These are phyloP conservation scores for Ceramica pisi DNA, from an alignment of 2,888 invertebrate genomes.

Conservation along the genomic window DNA sequence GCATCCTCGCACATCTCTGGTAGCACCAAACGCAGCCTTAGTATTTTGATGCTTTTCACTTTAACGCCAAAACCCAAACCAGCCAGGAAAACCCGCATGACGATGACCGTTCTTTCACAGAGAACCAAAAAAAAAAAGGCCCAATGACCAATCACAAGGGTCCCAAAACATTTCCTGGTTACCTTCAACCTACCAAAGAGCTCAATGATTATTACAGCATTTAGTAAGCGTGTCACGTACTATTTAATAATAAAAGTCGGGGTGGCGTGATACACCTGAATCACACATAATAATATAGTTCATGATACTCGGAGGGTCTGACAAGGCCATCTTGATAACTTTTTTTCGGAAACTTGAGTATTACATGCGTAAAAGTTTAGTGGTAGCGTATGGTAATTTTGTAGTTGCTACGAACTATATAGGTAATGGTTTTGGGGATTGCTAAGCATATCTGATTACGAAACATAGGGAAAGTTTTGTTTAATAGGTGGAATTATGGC, in stretches of 20 bases:
- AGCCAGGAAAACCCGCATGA: no score
- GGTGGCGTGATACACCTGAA: conserved; percentile 48
- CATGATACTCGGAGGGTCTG: conserved; percentile 2
- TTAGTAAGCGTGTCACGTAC: conserved; percentile 41
- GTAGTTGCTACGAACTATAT: not conserved
- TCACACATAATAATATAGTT: conserved; percentile 27
- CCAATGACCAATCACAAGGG: not conserved
- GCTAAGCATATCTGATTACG: not conserved
- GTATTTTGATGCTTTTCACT: no score
- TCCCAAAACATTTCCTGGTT: conserved; percentile 4
- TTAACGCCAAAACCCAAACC: no score
- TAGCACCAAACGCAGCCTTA: no score
- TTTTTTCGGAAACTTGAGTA: conserved; percentile 6
- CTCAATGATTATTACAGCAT: conserved; percentile 37
- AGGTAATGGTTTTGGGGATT: not conserved
- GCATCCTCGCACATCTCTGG: no score
- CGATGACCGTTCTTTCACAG: no score
- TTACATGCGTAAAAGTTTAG: conserved; percentile 12
- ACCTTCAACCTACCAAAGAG: conserved; percentile 28
- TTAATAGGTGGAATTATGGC: not conserved
- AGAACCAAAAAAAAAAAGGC: not conserved
- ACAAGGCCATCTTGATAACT: conserved; percentile 39
- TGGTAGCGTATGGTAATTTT: conserved; percentile 17
- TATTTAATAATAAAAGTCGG: conserved; percentile 46
- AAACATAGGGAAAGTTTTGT: not conserved